These are phyloP conservation scores for Pionites leucogaster DNA, from an alignment of 2,113 vertebrate genomes.

Conservation along the genomic window DNA sequence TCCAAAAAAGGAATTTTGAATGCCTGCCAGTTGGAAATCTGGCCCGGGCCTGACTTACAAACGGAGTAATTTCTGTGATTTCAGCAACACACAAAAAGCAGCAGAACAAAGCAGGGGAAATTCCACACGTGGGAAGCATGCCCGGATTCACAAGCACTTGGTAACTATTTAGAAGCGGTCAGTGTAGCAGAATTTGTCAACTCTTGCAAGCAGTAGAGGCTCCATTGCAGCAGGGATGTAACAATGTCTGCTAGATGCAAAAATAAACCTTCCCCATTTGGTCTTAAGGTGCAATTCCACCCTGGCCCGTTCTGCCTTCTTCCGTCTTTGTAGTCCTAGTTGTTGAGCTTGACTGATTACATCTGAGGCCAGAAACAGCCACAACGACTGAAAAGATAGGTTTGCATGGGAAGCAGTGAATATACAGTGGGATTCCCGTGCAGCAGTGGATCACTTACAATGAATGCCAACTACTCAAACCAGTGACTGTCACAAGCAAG, in stretches of 20 bases:
- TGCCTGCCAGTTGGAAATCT: background rate
- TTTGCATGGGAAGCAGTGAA: background rate
- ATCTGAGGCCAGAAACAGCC: background rate
- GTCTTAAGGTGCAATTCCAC: background rate
- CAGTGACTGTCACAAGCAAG: background rate
- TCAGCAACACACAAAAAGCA: conserved; percentile 9
- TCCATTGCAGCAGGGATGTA: conserved; percentile 36
- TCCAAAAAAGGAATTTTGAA: background rate
- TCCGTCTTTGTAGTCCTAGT: background rate
- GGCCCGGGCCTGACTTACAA: background rate
- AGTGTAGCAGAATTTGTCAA: background rate
- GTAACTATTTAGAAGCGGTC: background rate
- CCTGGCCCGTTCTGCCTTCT: background rate
- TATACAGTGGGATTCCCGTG: background rate
- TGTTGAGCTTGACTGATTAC: background rate
- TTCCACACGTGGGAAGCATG: conserved; percentile 16
- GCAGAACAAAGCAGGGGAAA: conserved; percentile 30
- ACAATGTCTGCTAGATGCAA: background rate
- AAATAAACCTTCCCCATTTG: background rate
- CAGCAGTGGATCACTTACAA: background rate
- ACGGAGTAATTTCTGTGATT: background rate
- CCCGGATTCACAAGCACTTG: background rate
- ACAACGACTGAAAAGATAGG: background rate
- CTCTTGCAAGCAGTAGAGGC: background rate
- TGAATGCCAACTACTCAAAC: background rate